Percentiles rank a stretch among this genome's conserved stretches.
phyloP scores from a whole-genome alignment of 2,113 vertebrate genomes.

The Platichthys flesus region DNA sequence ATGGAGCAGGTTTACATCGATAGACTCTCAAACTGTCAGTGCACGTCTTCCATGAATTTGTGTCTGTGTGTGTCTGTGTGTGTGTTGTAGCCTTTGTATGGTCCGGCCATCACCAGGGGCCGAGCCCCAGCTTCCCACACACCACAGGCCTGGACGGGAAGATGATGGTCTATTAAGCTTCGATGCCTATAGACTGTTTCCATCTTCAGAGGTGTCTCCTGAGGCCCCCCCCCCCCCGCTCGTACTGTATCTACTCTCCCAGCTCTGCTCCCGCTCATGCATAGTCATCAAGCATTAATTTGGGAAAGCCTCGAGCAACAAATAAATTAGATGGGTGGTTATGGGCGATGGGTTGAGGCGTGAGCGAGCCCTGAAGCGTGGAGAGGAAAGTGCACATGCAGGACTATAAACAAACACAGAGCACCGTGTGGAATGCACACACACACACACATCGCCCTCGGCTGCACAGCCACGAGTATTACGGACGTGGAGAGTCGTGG shows the following conservation, averaged over 20 bases:
- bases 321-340: slow-evolving; percentile 38
- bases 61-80: background rate
- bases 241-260: slow-evolving; percentile 1
- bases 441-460: background rate
- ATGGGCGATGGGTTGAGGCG: slow-evolving; percentile 18
- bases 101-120: slow-evolving; percentile 11
- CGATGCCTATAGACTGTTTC: slow-evolving; percentile 21
- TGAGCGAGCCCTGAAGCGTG: slow-evolving; percentile 12
- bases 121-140: slow-evolving; percentile 30
- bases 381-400: background rate
- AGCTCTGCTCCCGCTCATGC: slow-evolving; percentile 46
- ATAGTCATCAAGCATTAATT: slow-evolving; percentile 52
- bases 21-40: slow-evolving; percentile 5
- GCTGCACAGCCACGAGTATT: background rate
- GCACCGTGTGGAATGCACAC: background rate
- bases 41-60: background rate
- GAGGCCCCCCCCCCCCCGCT: background rate
- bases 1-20: slow-evolving; percentile 21
- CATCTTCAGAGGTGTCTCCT: slow-evolving; percentile 19
- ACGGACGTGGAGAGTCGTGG: background rate
- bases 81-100: slow-evolving; percentile 13
- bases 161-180: slow-evolving; percentile 15
- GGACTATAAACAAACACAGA: background rate
- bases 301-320: slow-evolving; percentile 23
- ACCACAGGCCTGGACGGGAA: slow-evolving; percentile 19